Percentiles rank a stretch among this genome's conserved stretches.
Conservation (phyloP, 2,113 vertebrate genomes). For the Phyllostomus hastatus region DNA sequence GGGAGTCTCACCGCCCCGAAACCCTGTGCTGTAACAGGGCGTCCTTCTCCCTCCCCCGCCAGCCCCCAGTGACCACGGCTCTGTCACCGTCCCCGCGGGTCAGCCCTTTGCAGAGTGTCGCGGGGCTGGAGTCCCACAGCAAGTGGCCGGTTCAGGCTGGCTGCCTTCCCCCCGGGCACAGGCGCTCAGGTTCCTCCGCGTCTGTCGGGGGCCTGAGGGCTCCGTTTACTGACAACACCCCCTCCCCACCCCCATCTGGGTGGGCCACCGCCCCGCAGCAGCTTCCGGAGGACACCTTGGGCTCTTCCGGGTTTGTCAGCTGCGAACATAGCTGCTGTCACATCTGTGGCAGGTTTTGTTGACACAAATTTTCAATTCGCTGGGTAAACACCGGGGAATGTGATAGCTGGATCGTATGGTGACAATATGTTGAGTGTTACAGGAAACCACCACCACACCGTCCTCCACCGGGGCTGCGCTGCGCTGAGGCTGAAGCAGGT, state of each 20-base stretch:
- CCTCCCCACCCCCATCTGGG: not conserved
- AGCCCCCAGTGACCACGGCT: not conserved
- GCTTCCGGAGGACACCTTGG: too few relatives aligned
- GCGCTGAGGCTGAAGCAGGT: not conserved
- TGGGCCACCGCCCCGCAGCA: too few relatives aligned
- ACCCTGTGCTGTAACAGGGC: fast-evolving
- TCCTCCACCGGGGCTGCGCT: too few relatives aligned
- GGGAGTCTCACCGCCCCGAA: fast-evolving
- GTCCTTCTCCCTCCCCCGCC: fast-evolving
- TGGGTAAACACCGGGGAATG: too few relatives aligned
- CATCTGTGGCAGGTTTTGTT: too few relatives aligned
- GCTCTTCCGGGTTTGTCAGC: too few relatives aligned
- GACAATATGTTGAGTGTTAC: too few relatives aligned
- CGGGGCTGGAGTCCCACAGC: fast-evolving
- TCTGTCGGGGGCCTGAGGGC: too few relatives aligned
- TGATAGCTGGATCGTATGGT: too few relatives aligned
- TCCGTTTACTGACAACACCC: not conserved
- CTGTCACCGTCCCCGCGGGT: fast-evolving
- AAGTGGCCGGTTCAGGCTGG: fast-evolving
- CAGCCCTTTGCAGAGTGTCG: not conserved
- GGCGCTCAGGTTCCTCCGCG: not conserved
- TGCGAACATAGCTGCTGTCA: too few relatives aligned
- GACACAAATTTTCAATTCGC: too few relatives aligned
- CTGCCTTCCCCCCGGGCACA: fast-evolving
- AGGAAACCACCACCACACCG: too few relatives aligned